Evolutionary conservation across 2,113 vertebrate species (phyloP), one percentile per base, ranked within the genome.

Genomic region (Campylorhamphus procurvoides): DNA sequence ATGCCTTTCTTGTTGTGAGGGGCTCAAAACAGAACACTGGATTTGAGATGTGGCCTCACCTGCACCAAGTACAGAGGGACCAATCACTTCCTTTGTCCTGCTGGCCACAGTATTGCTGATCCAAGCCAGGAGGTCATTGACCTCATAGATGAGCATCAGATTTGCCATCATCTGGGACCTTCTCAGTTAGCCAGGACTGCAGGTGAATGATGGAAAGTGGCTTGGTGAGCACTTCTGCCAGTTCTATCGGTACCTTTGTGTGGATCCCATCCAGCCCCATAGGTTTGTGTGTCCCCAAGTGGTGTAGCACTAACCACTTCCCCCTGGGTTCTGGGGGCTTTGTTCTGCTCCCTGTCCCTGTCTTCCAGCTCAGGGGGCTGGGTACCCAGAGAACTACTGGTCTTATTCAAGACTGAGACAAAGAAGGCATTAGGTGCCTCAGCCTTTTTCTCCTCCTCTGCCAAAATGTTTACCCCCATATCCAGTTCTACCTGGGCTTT

Each of bases 401-500:
- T 47, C 6, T 1, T 28, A 20, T 46, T 50, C 40, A 52, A 58
- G 50, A 39, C 44, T 40, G 58, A 33, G 52, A 46, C 18, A 35
- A 88, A 84, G 66, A 15, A 53, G 18, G 22, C 22, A 23, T 22
- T 6, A 24, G 39, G 19, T 23, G 27, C 28, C 20, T 39, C 53
- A 27, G 23, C 9, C 64, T 49, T 59, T 60, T 53, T 25, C 66
- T 72, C 46, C 17, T 24, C 13, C 29, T 76, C 25, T 59, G 18
- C 27, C 25, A 25, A 10, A 10, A 5, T 17, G 7, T n/a, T 50
- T 50, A 12, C 7, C 9, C 1, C 4, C 0, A 1, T 23, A n/a
- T 74, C 19, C 37, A 12, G 18, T 17, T 58, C 33, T 28, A 15
- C 2, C 2, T 69, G 33, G 50, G 25, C 37, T 59, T 89, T 64